Evolutionary conservation across 2,113 vertebrate genomes (phyloP).

Genomic region (Petaurus breviceps): DNA sequence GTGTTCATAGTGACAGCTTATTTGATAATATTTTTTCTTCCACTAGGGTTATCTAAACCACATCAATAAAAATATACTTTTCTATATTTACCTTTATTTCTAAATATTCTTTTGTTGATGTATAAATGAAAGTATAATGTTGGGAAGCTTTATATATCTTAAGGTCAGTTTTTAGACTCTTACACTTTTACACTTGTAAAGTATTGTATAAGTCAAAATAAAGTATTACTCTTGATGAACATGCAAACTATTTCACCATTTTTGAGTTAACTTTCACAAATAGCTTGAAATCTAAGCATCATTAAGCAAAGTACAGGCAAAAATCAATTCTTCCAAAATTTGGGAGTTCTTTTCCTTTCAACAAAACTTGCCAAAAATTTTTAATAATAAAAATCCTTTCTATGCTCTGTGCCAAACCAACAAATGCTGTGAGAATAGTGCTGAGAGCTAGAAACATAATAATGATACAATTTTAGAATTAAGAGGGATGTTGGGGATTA

Average conservation of each 20-base stretch:
- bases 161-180: constrained; percentile 13
- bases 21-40: neutral
- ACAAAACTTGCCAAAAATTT: neutral
- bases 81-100: neutral
- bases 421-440: neutral
- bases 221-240: neutral
- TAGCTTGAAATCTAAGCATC: neutral
- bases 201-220: neutral
- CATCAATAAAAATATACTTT: constrained; percentile 5
- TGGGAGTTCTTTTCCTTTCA: neutral
- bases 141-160: neutral
- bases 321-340: neutral
- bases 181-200: neutral
- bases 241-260: neutral
- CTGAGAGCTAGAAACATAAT: neutral
- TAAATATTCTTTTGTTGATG: neutral
- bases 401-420: neutral
- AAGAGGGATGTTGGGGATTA: neutral
- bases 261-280: neutral
- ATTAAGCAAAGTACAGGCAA: neutral
- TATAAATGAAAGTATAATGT: neutral
- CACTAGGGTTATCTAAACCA: neutral
- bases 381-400: neutral
- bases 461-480: neutral
- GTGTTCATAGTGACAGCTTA: neutral